A percentile compares a stretch with the other conserved stretches of the same genome.
phyloP scores from a whole-genome alignment of 2,888 invertebrate genomes.

The Byasa hedistus region DNA sequence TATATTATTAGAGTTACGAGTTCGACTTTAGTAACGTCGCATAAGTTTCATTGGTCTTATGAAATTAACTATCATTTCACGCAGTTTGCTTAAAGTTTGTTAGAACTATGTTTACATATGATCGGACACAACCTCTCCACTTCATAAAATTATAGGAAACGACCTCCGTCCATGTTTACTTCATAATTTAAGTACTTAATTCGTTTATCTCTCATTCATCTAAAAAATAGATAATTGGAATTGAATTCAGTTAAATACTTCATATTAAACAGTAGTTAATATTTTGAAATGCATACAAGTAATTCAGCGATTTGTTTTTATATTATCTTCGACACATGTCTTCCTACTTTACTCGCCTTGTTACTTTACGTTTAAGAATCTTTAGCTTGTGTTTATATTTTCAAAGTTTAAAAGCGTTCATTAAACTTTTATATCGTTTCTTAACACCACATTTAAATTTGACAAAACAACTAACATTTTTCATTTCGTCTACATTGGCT shows the following conservation, averaged over 20 bases:
- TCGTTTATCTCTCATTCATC: conserved; percentile 51
- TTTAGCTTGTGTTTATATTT: not conserved
- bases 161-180: conserved; percentile 71
- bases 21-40: conserved; percentile 21
- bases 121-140: conserved; percentile 6
- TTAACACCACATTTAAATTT: not conserved
- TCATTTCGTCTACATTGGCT: no score
- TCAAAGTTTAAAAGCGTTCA: not conserved
- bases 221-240: not conserved
- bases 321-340: not conserved
- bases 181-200: conserved; percentile 75
- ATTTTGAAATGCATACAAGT: not conserved
- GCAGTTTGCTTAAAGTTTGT: not conserved
- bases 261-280: not conserved
- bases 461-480: not conserved
- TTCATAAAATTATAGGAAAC: conserved; percentile 52
- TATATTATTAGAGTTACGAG: conserved; percentile 27
- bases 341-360: conserved; percentile 5
- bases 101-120: not conserved
- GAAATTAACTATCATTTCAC: conserved; percentile 6
- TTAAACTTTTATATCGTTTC: not conserved
- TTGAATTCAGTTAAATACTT: not conserved
- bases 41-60: conserved; percentile 11
- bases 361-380: not conserved
- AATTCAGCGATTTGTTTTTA: not conserved